phyloP scores from a whole-genome alignment of 1,140 invertebrate species.

The Diorhabda sublineata region DNA sequence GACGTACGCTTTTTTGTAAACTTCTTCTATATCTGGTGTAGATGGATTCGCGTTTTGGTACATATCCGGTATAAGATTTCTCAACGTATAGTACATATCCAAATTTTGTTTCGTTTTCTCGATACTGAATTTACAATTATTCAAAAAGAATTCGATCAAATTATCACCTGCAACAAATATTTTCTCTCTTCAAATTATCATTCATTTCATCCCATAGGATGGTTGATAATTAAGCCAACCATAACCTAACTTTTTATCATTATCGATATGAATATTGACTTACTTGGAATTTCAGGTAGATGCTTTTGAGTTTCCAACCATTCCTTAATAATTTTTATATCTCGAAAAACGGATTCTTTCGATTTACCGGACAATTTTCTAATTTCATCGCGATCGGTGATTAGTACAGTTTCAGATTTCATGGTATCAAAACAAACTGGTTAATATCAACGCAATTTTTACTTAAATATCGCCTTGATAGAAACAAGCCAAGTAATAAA shows the following conservation, averaged over 20 bases:
- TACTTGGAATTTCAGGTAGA: background rate
- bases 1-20: background rate
- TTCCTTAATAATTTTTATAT: background rate
- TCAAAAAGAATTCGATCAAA: slow-evolving; percentile 22
- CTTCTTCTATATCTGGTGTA: background rate
- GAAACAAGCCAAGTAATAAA: too few relatives aligned
- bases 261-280: background rate
- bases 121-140: slow-evolving; percentile 57
- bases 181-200: too few relatives aligned
- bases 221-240: too few relatives aligned
- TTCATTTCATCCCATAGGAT: too few relatives aligned
- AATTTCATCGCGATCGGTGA: background rate
- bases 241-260: too few relatives aligned
- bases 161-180: slow-evolving; percentile 11
- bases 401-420: background rate
- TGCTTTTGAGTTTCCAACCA: background rate
- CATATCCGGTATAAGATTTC: slow-evolving; percentile 55
- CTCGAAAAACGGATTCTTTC: background rate
- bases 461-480: too few relatives aligned
- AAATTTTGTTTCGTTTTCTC: slow-evolving; percentile 62
- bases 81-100: slow-evolving; percentile 60
- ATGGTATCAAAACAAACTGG: too few relatives aligned
- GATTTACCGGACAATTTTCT: background rate
- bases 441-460: too few relatives aligned
- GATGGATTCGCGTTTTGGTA: slow-evolving; percentile 46